phyloP scores from a whole-genome alignment of 2,797 vertebrate species.

The Scyliorhinus canicula region DNA sequence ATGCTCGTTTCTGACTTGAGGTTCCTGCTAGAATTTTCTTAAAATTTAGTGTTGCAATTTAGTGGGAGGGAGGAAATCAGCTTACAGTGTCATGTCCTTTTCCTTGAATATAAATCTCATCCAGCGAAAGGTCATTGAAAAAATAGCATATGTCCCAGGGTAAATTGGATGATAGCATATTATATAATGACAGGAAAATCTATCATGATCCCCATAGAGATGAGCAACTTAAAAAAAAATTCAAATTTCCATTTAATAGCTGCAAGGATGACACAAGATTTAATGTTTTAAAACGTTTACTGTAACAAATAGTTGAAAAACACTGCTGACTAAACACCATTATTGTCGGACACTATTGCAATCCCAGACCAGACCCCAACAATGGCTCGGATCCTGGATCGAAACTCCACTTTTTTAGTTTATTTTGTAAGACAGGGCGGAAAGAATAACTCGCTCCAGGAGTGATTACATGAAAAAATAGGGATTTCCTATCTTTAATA shows the following conservation, averaged over 20 bases:
- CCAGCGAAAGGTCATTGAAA: background rate
- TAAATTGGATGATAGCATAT: background rate
- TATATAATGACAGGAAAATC: background rate
- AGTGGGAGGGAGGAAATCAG: constrained; percentile 11
- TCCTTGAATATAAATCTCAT: constrained; percentile 28
- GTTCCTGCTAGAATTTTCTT: background rate
- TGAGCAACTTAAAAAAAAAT: background rate
- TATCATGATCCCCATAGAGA: background rate
- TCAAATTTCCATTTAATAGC: background rate
- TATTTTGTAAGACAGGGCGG: too few relatives aligned
- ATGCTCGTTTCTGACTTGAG: background rate
- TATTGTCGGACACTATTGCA: background rate
- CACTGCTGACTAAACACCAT: background rate
- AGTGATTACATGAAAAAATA: too few relatives aligned
- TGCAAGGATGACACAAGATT: background rate
- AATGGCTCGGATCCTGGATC: too few relatives aligned
- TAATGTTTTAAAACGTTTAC: background rate
- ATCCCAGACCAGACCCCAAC: too few relatives aligned
- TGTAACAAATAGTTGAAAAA: background rate
- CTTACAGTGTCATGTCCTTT: constrained; percentile 7
- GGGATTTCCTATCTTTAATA: too few relatives aligned
- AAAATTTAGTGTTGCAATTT: constrained; percentile 27
- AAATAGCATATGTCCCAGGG: background rate
- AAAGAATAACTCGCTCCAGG: too few relatives aligned
- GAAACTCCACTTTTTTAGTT: too few relatives aligned